phyloP scores from a whole-genome alignment of 2,113 vertebrate species.

The Hassar affinis region DNA sequence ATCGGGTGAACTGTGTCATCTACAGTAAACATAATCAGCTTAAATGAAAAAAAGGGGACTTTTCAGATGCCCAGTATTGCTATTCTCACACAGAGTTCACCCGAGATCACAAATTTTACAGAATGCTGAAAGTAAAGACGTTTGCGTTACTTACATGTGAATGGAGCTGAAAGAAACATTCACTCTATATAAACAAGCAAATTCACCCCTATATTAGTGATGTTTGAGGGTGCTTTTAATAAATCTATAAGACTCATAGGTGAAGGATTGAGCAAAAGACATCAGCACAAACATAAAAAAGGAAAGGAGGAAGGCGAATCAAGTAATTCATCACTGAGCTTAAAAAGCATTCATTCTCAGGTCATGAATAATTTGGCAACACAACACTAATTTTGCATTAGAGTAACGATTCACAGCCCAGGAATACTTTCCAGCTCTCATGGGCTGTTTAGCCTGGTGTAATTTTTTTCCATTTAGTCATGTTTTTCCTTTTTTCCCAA shows the following conservation, averaged over 20 bases:
- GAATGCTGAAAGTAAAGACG: not conserved
- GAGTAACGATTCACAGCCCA: slow-evolving; percentile 81
- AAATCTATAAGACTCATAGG: slow-evolving; percentile 51
- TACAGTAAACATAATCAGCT: slow-evolving; percentile 23
- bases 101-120: not conserved
- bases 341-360: slow-evolving; percentile 69
- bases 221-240: slow-evolving; percentile 64
- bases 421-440: slow-evolving; percentile 75
- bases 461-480: slow-evolving; percentile 67
- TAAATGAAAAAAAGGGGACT: slow-evolving; percentile 15
- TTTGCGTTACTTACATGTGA: not conserved
- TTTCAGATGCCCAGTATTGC: slow-evolving; percentile 7
- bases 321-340: slow-evolving; percentile 68
- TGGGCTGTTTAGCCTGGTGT: slow-evolving; percentile 60
- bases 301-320: slow-evolving; percentile 59
- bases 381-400: slow-evolving; percentile 81
- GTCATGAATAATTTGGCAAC: slow-evolving; percentile 77
- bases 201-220: slow-evolving; percentile 59
- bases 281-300: slow-evolving; percentile 30
- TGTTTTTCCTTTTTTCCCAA: slow-evolving; percentile 62
- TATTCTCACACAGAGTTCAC: not conserved
- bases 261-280: slow-evolving; percentile 23
- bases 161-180: not conserved
- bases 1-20: slow-evolving; percentile 30
- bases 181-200: slow-evolving; percentile 39